phyloP scores from a whole-genome alignment of 2,113 vertebrate genomes.

The Pogona vitticeps region DNA sequence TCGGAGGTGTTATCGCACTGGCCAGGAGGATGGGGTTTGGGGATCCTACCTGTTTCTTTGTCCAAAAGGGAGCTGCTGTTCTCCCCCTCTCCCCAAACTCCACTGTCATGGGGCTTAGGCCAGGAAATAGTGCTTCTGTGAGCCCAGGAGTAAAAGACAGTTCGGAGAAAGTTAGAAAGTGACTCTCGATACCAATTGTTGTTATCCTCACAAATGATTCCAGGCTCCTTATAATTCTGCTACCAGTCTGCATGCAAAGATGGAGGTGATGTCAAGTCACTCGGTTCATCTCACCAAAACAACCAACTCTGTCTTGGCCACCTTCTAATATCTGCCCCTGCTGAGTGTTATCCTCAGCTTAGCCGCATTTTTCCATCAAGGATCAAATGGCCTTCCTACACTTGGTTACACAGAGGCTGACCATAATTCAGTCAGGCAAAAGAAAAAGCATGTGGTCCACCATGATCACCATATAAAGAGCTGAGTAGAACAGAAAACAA shows the following conservation, averaged over 20 bases:
- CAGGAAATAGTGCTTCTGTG: not conserved
- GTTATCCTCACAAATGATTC: too few species aligned
- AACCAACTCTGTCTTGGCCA: not conserved
- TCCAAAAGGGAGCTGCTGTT: not conserved
- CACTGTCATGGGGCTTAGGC: not conserved
- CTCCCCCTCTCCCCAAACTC: not conserved
- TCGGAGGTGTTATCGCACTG: not conserved
- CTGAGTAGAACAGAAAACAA: not conserved
- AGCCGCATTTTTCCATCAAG: not conserved
- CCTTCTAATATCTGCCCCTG: not conserved
- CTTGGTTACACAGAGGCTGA: not conserved
- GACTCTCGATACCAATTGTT: fast-evolving
- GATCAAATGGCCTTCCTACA: not conserved
- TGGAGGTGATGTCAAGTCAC: not conserved
- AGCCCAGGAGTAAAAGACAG: not conserved
- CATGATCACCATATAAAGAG: not conserved
- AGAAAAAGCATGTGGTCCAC: too few species aligned
- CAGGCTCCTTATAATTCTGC: not conserved
- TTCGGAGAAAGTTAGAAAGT: fast-evolving
- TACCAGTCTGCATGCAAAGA: too few species aligned
- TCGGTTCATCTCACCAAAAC: not conserved
- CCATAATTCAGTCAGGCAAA: not conserved
- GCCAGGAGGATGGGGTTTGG: not conserved
- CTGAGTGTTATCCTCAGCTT: too few species aligned
- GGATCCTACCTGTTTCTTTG: not conserved